Percentiles rank a stretch among this genome's conserved stretches.
phyloP scores from a whole-genome alignment of 2,113 vertebrate genomes.

The Rhinoderma darwinii region DNA sequence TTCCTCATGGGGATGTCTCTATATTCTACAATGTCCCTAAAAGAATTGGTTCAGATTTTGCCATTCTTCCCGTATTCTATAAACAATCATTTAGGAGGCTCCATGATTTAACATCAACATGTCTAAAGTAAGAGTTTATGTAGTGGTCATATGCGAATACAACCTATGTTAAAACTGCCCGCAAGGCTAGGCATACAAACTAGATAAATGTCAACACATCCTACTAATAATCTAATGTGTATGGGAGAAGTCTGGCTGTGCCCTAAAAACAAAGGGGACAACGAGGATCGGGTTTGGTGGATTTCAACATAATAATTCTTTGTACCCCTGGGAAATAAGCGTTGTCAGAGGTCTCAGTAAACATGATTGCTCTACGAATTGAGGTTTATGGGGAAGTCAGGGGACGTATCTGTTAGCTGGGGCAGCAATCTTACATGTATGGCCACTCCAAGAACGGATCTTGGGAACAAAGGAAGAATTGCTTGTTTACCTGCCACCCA shows the following conservation, averaged over 20 bases:
- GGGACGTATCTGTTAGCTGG: too few species aligned
- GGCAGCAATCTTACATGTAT: too few species aligned
- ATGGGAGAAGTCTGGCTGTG: too few species aligned
- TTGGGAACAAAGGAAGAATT: not conserved
- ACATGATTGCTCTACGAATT: not conserved
- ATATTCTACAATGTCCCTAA: not conserved
- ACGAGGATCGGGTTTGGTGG: not conserved
- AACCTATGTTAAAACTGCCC: not conserved
- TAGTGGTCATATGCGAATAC: not conserved
- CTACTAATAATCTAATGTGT: too few species aligned
- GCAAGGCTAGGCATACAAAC: not conserved
- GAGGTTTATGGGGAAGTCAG: too few species aligned
- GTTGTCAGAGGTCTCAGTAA: not conserved
- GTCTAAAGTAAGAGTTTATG: not conserved
- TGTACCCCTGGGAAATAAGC: not conserved
- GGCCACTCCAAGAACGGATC: not conserved
- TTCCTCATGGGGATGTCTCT: not conserved
- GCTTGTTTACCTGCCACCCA: not conserved
- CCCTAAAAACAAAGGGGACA: not conserved
- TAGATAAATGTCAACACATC: not conserved
- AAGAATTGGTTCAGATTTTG: not conserved
- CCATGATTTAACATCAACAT: not conserved
- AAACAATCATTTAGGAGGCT: not conserved
- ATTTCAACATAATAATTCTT: not conserved
- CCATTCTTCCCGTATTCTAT: not conserved